Evolutionary conservation across 2,113 vertebrate species (phyloP).

Genomic region (Catharus minimus): DNA sequence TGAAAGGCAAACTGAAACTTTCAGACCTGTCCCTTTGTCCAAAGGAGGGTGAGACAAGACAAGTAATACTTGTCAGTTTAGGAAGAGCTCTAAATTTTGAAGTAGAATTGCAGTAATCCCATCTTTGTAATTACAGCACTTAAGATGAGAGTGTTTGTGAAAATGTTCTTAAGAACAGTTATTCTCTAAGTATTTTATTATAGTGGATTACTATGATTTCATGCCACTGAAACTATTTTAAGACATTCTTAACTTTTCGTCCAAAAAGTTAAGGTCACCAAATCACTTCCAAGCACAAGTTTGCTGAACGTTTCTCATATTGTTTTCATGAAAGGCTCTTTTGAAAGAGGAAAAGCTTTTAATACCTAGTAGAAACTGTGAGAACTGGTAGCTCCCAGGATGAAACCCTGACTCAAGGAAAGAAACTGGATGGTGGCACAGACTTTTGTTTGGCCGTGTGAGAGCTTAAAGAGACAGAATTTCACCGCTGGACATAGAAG

Average conservation of each 20-base stretch:
- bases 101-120: slow-evolving; percentile 14
- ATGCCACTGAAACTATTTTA: slow-evolving; percentile 22
- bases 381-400: background rate
- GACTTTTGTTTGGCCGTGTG: background rate
- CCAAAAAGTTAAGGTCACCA: background rate
- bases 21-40: background rate
- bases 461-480: background rate
- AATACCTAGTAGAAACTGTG: background rate
- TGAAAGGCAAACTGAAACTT: background rate
- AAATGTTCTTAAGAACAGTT: slow-evolving; percentile 19
- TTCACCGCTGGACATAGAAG: background rate
- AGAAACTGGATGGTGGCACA: background rate
- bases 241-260: background rate
- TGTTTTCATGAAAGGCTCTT: background rate
- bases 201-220: slow-evolving; percentile 25
- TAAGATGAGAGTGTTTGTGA: background rate
- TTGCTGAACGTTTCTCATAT: background rate
- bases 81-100: background rate
- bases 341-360: background rate
- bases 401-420: background rate
- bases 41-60: background rate
- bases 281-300: background rate
- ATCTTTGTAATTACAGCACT: slow-evolving; percentile 4
- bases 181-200: slow-evolving; percentile 5
- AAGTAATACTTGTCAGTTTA: background rate